A percentile compares a stretch with the other conserved stretches of the same genome.
Conservation (phyloP, 1,140 invertebrate genomes). For the Zaprionus gabonicus region DNA sequence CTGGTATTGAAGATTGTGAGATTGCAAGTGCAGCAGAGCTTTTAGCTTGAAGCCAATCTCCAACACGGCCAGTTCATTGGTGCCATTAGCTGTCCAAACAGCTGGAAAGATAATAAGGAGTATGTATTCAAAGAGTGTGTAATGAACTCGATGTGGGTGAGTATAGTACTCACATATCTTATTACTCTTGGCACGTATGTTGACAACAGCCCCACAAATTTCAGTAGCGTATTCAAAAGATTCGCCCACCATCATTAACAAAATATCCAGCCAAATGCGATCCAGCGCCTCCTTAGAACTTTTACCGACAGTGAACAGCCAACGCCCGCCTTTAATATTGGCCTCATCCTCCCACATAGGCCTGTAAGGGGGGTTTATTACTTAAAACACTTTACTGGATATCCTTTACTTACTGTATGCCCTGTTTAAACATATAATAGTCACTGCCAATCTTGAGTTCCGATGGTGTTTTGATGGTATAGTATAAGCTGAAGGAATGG, state of each 20-base stretch:
- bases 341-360: constrained; percentile 99
- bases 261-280: constrained; percentile 96
- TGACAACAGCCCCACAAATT: constrained; percentile 98
- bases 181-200: constrained; percentile 95
- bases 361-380: constrained; percentile 67
- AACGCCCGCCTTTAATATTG: constrained; percentile 95
- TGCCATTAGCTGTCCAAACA: constrained; percentile 85
- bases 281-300: constrained; percentile 94
- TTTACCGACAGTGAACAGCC: constrained; percentile 96
- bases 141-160: background rate
- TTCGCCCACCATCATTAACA: constrained; percentile 95
- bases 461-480: constrained; percentile 97
- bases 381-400: constrained; percentile 67
- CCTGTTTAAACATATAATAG: constrained; percentile 98
- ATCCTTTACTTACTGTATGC: constrained; percentile 89
- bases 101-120: constrained; percentile 57
- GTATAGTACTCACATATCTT: constrained; percentile 88
- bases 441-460: constrained; percentile 95
- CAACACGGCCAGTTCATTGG: constrained; percentile 89
- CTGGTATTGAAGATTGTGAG: constrained; percentile 89
- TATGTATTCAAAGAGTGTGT: constrained; percentile 75
- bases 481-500: constrained; percentile 95
- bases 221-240: constrained; percentile 96
- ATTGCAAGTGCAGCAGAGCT: constrained; percentile 88
- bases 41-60: constrained; percentile 94